Base-by-base conservation (phyloP, 2,113 vertebrate genomes). In the Urocolius indicus region DNA sequence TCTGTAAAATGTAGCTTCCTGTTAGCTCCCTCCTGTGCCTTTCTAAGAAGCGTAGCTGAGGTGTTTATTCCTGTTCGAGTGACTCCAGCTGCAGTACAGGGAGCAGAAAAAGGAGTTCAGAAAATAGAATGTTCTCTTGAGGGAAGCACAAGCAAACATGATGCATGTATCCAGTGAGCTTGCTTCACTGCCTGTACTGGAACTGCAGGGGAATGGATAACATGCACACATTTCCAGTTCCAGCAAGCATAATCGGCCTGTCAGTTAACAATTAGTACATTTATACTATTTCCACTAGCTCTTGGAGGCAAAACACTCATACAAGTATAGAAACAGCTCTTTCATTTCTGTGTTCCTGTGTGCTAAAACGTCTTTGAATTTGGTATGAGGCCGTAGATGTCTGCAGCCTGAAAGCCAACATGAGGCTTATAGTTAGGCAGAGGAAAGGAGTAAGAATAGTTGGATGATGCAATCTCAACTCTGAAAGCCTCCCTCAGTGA, bases 181-280 rank as follows among this genome's bases (percentile, higher is more conserved):
- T 79, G 30, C 62, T 55, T 71, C 11, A 5, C 38, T 48, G 30
- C 21, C 46, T 71, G 18, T 46, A 21, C 52, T 84, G 32, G 20
- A 84, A 55, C 46, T 30, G 22, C 52, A 74, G 32, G 45, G 48
- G 32, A 30, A 57, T 74, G 46, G 24, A 8, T 79, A 41, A 32
- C 0, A 1, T 87, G 61, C n/a, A 55, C 2, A 69, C 13, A 1
- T 32, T 38, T 36, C 38, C 10, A 36, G 24, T 51, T 61, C 29
- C 34, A 83, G 49, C 16, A 69, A 54, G 48, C 62, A 27, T 57
- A 57, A 57, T 89, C 43, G 68, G 30, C 15, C 27, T 74, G 8
- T 51, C 51, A 57, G 18, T 93, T 49, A 75, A 41, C 10, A 79
- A 10, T 69, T 79, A 11, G 27, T 84, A 75, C 55, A 66, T 43